Evolutionary conservation across 2,888 invertebrate genomes (phyloP).

Genomic region (Drosophila cognata): DNA sequence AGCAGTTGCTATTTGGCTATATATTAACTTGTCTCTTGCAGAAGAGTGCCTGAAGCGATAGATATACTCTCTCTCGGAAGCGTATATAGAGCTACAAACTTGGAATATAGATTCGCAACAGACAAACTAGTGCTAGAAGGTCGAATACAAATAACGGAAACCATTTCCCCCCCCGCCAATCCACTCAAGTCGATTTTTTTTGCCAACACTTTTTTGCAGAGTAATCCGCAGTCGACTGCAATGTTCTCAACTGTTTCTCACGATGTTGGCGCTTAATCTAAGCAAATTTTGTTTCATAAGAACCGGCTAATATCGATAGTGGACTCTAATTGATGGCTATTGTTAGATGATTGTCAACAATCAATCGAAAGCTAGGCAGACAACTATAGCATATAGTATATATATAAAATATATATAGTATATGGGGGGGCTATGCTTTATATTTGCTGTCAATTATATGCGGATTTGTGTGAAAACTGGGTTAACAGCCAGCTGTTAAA

Average conservation of each 20-base stretch:
- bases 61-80: background rate
- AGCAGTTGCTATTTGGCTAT: background rate
- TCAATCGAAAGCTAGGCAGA: background rate
- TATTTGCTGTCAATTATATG: background rate
- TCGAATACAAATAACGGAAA: background rate
- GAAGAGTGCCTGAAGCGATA: background rate
- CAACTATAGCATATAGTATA: background rate
- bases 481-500: slow-evolving; percentile 45
- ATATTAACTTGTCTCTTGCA: background rate
- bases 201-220: background rate
- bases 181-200: background rate
- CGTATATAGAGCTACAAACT: background rate
- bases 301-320: background rate
- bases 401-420: background rate
- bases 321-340: slow-evolving; percentile 1
- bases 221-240: background rate
- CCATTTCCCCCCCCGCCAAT: background rate
- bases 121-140: background rate
- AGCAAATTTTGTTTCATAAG: background rate
- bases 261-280: background rate
- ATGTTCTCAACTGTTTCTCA: background rate
- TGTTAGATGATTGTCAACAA: background rate
- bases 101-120: background rate
- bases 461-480: slow-evolving; percentile 9
- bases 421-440: background rate